Evolutionary conservation across 2,113 vertebrate species (phyloP).

Genomic region (Thomomys bottae): DNA sequence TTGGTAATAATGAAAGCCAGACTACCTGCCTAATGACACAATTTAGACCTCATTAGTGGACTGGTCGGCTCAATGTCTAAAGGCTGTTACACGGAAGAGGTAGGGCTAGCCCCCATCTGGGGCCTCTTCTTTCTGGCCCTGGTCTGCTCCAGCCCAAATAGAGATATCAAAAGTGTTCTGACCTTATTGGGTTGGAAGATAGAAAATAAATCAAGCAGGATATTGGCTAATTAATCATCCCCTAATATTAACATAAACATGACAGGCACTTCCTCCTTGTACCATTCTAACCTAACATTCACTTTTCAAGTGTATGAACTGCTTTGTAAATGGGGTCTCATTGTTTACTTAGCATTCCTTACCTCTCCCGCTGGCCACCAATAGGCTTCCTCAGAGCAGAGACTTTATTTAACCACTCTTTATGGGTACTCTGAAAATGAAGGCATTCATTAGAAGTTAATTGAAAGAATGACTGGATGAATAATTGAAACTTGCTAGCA

Average conservation of each 20-base stretch:
- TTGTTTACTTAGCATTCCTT: not conserved
- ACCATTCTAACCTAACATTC: not conserved
- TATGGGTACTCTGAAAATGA: not conserved
- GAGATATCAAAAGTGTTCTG: not conserved
- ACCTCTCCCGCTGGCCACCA: not conserved
- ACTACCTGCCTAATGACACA: slow-evolving; percentile 37
- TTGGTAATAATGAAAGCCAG: slow-evolving; percentile 40
- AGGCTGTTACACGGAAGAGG: not conserved
- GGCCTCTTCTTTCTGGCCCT: not conserved
- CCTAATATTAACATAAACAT: slow-evolving; percentile 1
- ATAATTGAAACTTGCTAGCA: slow-evolving; percentile 40
- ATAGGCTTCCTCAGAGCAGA: not conserved
- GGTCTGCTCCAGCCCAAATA: not conserved
- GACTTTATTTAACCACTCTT: slow-evolving; percentile 1
- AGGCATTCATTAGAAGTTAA: slow-evolving; percentile 40
- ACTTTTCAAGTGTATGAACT: not conserved
- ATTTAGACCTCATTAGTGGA: slow-evolving; percentile 48
- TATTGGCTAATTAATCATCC: slow-evolving; percentile 50
- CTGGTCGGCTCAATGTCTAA: not conserved
- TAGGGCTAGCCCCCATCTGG: not conserved
- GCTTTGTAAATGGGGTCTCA: not conserved
- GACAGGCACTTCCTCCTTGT: not conserved
- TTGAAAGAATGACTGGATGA: slow-evolving; percentile 48
- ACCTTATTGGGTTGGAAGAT: not conserved
- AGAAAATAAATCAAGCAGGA: slow-evolving; percentile 26